Conservation (phyloP, 2,797 vertebrate species). For the Sebastiscus albofasciatus region DNA sequence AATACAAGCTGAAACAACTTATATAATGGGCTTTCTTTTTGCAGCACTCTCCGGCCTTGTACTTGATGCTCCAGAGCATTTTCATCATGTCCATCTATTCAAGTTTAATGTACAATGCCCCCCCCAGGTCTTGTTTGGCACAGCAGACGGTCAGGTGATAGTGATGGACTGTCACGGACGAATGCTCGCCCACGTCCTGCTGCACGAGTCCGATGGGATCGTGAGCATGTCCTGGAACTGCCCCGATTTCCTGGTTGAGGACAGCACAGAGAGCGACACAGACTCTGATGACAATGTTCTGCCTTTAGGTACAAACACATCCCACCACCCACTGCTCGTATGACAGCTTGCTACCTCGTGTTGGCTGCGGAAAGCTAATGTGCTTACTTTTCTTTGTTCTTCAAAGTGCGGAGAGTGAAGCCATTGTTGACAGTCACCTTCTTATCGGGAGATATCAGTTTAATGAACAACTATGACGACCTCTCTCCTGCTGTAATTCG, state of each 20-base stretch:
- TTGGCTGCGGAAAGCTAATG: background rate
- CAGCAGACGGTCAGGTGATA: conserved; percentile 97
- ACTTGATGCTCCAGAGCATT: background rate
- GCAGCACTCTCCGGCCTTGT: background rate
- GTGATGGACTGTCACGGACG: conserved; percentile 99
- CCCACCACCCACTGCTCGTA: background rate
- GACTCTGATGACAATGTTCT: conserved; percentile 94
- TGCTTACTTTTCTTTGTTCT: conserved; percentile 11
- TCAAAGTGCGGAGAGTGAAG: conserved; percentile 89
- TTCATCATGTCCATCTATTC: conserved; percentile 21
- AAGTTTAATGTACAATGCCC: conserved; percentile 32
- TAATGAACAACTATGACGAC: conserved; percentile 99
- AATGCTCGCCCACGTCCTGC: conserved; percentile 96
- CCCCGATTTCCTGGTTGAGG: conserved; percentile 96
- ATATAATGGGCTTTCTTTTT: background rate
- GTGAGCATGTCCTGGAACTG: conserved; percentile 99
- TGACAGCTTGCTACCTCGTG: background rate
- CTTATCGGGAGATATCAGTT: conserved; percentile 96
- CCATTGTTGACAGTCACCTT: conserved; percentile 98
- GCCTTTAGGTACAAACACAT: conserved; percentile 86
- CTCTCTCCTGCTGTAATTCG: conserved; percentile 93
- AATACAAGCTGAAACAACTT: background rate
- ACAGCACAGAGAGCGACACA: conserved; percentile 97
- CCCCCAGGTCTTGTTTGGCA: conserved; percentile 94
- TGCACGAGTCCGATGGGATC: conserved; percentile 96